These are phyloP conservation scores for human DNA, from an alignment of 2,113 vertebrate genomes.

Conservation along the genomic window GRCh38 chr2:75975501-75976000, in stretches of 20 bases:
- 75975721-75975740: neutral
- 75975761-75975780: neutral
- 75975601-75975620: neutral
- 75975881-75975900: constrained; percentile 2
- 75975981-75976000: too few species aligned
- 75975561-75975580: neutral
- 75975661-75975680: neutral
- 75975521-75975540: neutral
- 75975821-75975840: neutral
- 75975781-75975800: neutral
- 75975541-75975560: neutral
- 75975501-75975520: neutral
- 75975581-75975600: neutral
- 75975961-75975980: too few species aligned
- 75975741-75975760: neutral
- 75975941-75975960: too few species aligned
- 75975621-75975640: neutral
- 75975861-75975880: neutral
- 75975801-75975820: neutral
- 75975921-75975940: too few species aligned
- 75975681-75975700: too few species aligned
- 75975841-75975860: neutral
- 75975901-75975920: neutral
- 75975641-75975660: neutral
- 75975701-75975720: neutral